Conservation (phyloP, 1,140 invertebrate genomes). For the Caenorhabditis brenneri region DNA sequence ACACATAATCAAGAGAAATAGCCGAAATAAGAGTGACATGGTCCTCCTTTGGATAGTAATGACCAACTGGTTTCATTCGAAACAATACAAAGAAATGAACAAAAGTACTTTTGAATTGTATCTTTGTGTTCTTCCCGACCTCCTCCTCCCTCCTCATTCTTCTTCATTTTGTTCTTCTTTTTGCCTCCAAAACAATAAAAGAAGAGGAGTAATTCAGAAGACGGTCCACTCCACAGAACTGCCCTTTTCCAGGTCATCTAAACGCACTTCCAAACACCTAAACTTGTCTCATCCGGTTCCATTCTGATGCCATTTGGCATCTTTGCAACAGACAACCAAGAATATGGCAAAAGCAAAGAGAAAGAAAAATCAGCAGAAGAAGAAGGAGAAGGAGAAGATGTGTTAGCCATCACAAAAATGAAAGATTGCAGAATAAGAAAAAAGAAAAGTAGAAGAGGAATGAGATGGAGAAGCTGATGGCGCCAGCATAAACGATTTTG, state of each 20-base stretch:
- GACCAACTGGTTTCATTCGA: slow-evolving; percentile 5
- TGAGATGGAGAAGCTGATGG: slow-evolving; percentile 28
- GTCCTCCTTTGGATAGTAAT: not conserved
- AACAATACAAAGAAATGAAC: slow-evolving; percentile 1
- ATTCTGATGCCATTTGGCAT: not conserved
- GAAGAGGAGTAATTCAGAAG: slow-evolving; percentile 21
- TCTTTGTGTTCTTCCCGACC: not conserved
- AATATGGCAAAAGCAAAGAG: not conserved
- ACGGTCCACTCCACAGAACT: not conserved
- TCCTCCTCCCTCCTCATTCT: not conserved
- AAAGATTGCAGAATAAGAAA: slow-evolving; percentile 1
- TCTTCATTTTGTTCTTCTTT: not conserved
- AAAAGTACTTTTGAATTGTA: slow-evolving; percentile 34
- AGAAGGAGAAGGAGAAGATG: slow-evolving; percentile 8
- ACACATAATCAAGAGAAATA: not conserved
- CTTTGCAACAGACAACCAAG: not conserved
- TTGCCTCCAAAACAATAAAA: slow-evolving; percentile 5
- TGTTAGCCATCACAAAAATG: not conserved
- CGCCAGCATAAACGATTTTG: slow-evolving; percentile 39
- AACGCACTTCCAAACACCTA: not conserved
- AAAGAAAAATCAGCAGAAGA: not conserved
- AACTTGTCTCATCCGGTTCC: slow-evolving; percentile 29
- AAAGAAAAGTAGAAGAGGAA: no score
- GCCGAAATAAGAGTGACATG: not conserved
- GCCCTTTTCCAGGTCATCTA: slow-evolving; percentile 32